Conservation (phyloP, 2,888 invertebrate genomes). For the Nomada fucata region DNA sequence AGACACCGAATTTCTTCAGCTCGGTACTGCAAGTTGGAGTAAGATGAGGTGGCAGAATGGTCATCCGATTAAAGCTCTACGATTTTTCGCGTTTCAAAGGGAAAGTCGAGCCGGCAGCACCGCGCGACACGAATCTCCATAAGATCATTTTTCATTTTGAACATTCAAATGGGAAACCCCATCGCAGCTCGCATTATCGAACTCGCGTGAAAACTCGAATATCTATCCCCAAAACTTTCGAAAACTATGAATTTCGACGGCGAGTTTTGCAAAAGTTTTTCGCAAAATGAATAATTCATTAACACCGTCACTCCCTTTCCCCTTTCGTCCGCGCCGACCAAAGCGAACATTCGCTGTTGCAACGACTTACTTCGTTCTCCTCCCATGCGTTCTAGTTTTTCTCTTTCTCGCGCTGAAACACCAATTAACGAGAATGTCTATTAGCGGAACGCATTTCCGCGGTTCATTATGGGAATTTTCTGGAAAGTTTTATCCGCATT, state of each 20-base stretch:
- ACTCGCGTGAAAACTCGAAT: background rate
- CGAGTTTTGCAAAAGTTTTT: background rate
- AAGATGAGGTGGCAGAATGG: background rate
- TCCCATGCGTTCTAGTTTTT: constrained; percentile 1
- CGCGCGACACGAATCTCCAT: background rate
- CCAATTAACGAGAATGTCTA: constrained; percentile 29
- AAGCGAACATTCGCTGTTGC: background rate
- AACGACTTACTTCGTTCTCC: constrained; percentile 10
- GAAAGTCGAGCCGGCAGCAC: too few species aligned
- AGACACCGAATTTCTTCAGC: constrained; percentile 23
- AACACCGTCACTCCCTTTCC: background rate
- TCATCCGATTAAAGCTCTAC: background rate
- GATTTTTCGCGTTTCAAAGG: background rate
- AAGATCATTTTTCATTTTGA: background rate
- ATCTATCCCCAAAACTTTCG: background rate
- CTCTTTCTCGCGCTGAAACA: background rate
- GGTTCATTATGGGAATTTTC: background rate
- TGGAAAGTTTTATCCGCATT: background rate
- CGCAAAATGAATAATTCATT: constrained; percentile 35
- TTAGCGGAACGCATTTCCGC: background rate
- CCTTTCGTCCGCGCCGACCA: background rate
- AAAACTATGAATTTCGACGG: background rate
- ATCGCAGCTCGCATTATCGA: background rate
- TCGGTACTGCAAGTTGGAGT: background rate
- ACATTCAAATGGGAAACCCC: background rate